Evolutionary conservation across 1,140 invertebrate species (phyloP), one percentile per base, ranked within the genome.

Genomic region (Drosophila oshimai): DNA sequence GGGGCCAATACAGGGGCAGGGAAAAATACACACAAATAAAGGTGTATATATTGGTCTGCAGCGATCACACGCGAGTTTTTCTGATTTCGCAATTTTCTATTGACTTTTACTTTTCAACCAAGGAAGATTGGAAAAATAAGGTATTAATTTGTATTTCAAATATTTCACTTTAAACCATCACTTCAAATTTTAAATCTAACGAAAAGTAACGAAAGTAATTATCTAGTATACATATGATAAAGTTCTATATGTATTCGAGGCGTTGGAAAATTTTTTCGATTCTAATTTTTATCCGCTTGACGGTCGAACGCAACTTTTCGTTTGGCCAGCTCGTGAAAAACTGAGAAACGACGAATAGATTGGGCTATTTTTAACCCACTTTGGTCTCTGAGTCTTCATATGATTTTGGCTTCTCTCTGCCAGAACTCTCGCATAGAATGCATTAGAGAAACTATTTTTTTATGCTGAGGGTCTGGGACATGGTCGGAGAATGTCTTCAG

Each of bases 61-160:
- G 13, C 54, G 37, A 71, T 37, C 57, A 62, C 80, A 76, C 75
- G 68, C 67, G 80, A 69, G 50, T 58, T 57, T 70, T 70, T 57
- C 41, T 51, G 80, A 84, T 87, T 86, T 86, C 81, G 72, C 81
- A 86, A 86, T 87, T 68, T 71, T 67, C 47, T 67, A 86, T 86
- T 86, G 41, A 80, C 80, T 86, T 84, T 80, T 58, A 74, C 80
- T 86, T 79, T 54, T 61, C 9, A 18, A 12, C 41, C 22, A 37
- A 45, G 31, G 45, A 31, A 13, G 20, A 39, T 20, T 13, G 31
- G 15, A 3, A 28, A 13, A 24, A 22, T 33, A 2, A 26, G 24
- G 22, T 9, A 15, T 9, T 39, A 1, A 15, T 13, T 22, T 15
- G 12, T 3, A 4, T 20, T 29, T 28, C n/a, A 24, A 37, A 12